These are phyloP conservation scores for Ophthalmolycus amberensis DNA, from an alignment of 2,113 vertebrate genomes.

Conservation along the genomic window DNA sequence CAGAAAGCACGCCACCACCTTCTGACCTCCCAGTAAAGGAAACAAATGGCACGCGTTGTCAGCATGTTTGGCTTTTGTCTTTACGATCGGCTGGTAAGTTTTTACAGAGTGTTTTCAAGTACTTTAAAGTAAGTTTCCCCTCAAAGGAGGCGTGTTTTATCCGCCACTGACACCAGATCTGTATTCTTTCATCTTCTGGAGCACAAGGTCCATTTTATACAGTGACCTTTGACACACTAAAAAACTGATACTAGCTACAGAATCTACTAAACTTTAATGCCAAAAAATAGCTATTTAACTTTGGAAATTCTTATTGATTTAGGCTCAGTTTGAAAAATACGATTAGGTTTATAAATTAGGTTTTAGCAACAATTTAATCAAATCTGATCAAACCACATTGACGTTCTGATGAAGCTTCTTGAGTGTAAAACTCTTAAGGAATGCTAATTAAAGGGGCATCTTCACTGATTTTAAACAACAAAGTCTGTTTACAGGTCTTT, in stretches of 20 bases:
- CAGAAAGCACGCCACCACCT: slow-evolving; percentile 44
- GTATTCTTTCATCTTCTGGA: background rate
- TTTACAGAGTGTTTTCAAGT: slow-evolving; percentile 4
- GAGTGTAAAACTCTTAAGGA: background rate
- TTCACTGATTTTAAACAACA: background rate
- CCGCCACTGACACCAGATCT: background rate
- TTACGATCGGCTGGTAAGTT: slow-evolving; percentile 13
- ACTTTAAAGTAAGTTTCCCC: background rate
- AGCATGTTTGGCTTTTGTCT: slow-evolving; percentile 41
- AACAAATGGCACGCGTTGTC: slow-evolving; percentile 61
- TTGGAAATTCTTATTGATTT: background rate
- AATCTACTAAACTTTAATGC: background rate
- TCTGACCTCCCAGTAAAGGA: slow-evolving; percentile 64
- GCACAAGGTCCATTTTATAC: background rate
- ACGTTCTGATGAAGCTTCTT: background rate
- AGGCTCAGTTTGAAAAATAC: background rate
- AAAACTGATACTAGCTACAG: background rate
- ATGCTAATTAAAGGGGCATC: background rate
- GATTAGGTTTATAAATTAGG: background rate
- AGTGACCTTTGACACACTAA: background rate
- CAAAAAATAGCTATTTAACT: background rate
- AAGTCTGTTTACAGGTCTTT: background rate
- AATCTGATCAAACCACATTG: background rate
- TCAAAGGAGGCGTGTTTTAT: background rate
- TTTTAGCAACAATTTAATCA: background rate